Evolutionary conservation across 2,888 invertebrate species (phyloP).

Genomic region (Drosophila engyochracea): DNA sequence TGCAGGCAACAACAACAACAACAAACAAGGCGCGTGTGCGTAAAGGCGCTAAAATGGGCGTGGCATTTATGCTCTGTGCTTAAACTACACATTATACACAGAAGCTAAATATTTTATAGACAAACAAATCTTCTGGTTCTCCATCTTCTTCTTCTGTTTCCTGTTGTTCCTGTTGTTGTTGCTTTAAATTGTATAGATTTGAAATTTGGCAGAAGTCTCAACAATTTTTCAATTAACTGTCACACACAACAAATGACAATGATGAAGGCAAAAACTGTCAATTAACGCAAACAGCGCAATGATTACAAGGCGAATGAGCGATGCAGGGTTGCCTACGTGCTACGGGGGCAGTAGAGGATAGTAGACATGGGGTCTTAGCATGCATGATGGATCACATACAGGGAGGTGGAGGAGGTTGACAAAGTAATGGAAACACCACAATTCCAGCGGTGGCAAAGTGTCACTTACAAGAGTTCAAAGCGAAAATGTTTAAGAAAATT

Average conservation of each 20-base stretch:
- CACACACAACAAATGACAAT: conserved; percentile 34
- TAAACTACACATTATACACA: conserved; percentile 55
- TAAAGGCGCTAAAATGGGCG: conserved; percentile 16
- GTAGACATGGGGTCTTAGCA: conserved; percentile 31
- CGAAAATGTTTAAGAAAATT: conserved; percentile 19
- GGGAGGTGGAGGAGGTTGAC: not conserved
- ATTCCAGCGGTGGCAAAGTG: conserved; percentile 43
- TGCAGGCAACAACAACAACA: conserved; percentile 11
- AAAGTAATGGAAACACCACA: conserved; percentile 30
- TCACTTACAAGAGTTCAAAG: conserved; percentile 62
- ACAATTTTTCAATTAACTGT: conserved; percentile 79
- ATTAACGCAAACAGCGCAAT: conserved; percentile 46
- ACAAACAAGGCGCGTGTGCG: conserved; percentile 22
- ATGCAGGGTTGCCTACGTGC: not conserved
- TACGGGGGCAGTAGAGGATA: not conserved
- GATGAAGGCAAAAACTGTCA: conserved; percentile 67
- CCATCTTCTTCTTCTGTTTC: not conserved
- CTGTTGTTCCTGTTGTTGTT: not conserved
- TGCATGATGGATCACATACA: conserved; percentile 66
- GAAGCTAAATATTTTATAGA: not conserved
- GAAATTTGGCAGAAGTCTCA: conserved; percentile 63
- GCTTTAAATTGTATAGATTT: conserved; percentile 32
- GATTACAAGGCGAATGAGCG: conserved; percentile 57
- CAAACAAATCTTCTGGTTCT: not conserved
- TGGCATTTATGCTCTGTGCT: conserved; percentile 53